These are phyloP conservation scores for Drosophila repletoides DNA, from an alignment of 1,140 invertebrate species.

Conservation along the genomic window DNA sequence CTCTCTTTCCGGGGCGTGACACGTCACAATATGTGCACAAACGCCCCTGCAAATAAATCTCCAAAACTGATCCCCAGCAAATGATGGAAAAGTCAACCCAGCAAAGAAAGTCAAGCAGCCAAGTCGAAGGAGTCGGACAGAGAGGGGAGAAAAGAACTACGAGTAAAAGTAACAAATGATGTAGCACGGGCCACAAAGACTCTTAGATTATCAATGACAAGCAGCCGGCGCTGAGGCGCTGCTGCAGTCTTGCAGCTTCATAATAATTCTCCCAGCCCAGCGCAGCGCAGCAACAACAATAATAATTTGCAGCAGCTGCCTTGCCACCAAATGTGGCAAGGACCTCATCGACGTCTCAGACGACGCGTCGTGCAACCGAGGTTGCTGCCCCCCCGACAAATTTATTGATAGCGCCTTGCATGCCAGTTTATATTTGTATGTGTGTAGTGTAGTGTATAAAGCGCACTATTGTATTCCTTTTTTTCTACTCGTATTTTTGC, in stretches of 20 bases:
- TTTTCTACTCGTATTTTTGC: constrained; percentile 2
- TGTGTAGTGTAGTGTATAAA: constrained; percentile 28
- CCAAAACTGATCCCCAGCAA: constrained; percentile 10
- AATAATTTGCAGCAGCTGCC: constrained; percentile 52
- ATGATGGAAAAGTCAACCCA: constrained; percentile 50
- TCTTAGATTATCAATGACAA: constrained; percentile 75
- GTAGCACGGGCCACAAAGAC: constrained; percentile 57
- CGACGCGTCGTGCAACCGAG: too few species aligned
- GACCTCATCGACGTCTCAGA: constrained; percentile 21
- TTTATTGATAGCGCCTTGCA: constrained; percentile 31
- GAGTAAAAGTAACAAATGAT: constrained; percentile 58
- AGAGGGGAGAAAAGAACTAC: constrained; percentile 17
- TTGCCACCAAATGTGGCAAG: constrained; percentile 41
- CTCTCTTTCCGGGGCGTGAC: constrained; percentile 61
- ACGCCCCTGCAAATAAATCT: constrained; percentile 73
- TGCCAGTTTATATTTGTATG: constrained; percentile 12
- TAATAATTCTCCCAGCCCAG: constrained; percentile 48
- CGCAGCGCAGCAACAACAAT: constrained; percentile 16
- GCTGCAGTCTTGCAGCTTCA: constrained; percentile 72
- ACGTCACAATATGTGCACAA: constrained; percentile 72
- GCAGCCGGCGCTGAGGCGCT: constrained; percentile 65
- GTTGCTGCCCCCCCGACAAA: constrained; percentile 46
- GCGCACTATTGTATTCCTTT: too few species aligned
- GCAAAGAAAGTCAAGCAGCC: not conserved
- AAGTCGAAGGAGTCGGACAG: too few species aligned